Evolutionary conservation across 1,140 invertebrate species (phyloP).

Genomic region (Drosophila pandora): DNA sequence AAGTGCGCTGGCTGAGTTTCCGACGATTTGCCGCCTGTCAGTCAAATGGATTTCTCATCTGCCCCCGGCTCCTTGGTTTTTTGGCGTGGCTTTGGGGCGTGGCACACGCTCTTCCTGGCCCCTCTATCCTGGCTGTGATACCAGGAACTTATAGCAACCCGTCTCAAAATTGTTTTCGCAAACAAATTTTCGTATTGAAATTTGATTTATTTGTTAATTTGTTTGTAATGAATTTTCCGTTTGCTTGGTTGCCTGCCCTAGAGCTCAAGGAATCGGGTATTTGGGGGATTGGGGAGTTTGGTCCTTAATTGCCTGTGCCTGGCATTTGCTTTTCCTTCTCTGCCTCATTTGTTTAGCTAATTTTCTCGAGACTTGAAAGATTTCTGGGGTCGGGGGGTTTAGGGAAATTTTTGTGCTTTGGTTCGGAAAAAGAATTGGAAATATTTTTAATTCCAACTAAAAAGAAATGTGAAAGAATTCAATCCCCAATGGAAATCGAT

Average conservation of each 20-base stretch:
- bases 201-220: slow-evolving; percentile 84
- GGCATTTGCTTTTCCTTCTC: slow-evolving; percentile 65
- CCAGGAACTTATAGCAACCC: slow-evolving; percentile 21
- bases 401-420: slow-evolving; percentile 55
- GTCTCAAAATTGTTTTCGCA: slow-evolving; percentile 81
- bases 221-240: slow-evolving; percentile 84
- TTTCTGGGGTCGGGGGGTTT: background rate
- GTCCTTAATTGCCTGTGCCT: slow-evolving; percentile 71
- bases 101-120: slow-evolving; percentile 54
- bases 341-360: slow-evolving; percentile 77
- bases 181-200: slow-evolving; percentile 84
- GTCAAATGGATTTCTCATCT: slow-evolving; percentile 48
- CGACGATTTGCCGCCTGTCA: slow-evolving; percentile 78
- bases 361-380: slow-evolving; percentile 53
- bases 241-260: slow-evolving; percentile 62
- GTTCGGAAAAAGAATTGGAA: slow-evolving; percentile 59
- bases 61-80: background rate
- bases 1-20: slow-evolving; percentile 64
- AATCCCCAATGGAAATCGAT: background rate
- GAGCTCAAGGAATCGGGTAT: slow-evolving; percentile 2
- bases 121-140: background rate
- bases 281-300: slow-evolving; percentile 11
- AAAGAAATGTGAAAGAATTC: background rate
- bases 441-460: slow-evolving; percentile 9
- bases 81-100: slow-evolving; percentile 57